These are phyloP conservation scores for Malacosoma neustria DNA, from an alignment of 2,888 invertebrate genomes.

Conservation along the genomic window DNA sequence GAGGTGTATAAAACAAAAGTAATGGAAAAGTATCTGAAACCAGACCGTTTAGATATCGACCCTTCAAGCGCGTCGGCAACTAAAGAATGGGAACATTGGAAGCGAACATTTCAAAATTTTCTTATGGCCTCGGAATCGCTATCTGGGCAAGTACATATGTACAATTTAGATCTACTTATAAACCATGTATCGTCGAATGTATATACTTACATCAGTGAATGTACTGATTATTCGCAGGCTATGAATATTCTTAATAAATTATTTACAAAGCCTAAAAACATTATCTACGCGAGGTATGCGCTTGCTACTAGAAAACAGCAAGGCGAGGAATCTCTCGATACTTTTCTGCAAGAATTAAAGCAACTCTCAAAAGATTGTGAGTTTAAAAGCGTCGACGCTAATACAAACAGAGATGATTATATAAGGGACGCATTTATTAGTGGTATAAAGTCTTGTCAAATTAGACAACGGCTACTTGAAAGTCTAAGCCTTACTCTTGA, in stretches of 20 bases:
- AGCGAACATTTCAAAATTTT: not conserved
- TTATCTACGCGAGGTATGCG: not conserved
- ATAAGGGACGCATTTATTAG: not conserved
- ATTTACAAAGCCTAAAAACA: not conserved
- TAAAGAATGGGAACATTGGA: not conserved
- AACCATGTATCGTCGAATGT: not conserved
- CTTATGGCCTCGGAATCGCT: not conserved
- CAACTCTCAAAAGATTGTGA: slow-evolving; percentile 7
- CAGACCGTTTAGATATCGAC: not conserved
- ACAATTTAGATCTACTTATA: not conserved
- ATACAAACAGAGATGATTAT: not conserved
- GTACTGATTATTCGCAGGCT: not conserved
- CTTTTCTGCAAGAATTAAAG: slow-evolving; percentile 15
- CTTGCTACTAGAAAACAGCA: not conserved
- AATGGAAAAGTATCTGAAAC: not conserved
- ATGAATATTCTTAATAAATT: not conserved
- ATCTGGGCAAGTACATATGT: too few species aligned
- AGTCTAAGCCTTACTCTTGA: not conserved
- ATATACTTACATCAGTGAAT: not conserved
- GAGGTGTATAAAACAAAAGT: too few species aligned
- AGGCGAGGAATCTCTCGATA: not conserved
- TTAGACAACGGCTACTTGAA: not conserved
- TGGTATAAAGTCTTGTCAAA: not conserved
- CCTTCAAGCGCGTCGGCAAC: not conserved
- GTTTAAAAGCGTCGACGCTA: not conserved